These are phyloP conservation scores for Oxycera nigricornis DNA, from an alignment of 2,888 invertebrate species.

Conservation along the genomic window DNA sequence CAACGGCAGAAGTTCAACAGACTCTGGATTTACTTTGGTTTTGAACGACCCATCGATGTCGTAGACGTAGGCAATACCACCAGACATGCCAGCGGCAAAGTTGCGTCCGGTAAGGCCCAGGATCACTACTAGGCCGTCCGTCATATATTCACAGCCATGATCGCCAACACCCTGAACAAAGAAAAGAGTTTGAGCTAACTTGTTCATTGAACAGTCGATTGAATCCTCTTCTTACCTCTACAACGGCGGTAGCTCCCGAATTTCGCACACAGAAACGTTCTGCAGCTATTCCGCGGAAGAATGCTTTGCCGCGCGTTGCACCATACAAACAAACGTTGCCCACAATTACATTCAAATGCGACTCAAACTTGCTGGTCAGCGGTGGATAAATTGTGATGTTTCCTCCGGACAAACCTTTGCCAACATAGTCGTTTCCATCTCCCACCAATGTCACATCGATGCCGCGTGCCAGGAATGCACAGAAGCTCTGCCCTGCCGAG, in stretches of 20 bases:
- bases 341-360: slow-evolving; percentile 94
- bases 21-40: slow-evolving; percentile 91
- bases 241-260: slow-evolving; percentile 94
- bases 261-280: slow-evolving; percentile 99
- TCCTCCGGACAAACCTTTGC: slow-evolving; percentile 94
- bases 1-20: slow-evolving; percentile 89
- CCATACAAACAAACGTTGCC: slow-evolving; percentile 99
- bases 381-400: slow-evolving; percentile 93
- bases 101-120: slow-evolving; percentile 95
- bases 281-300: slow-evolving; percentile 95
- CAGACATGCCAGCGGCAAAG: slow-evolving; percentile 99
- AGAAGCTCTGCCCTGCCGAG: slow-evolving; percentile 98
- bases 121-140: slow-evolving; percentile 89
- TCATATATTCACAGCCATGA: slow-evolving; percentile 99
- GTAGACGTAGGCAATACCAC: slow-evolving; percentile 93
- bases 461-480: slow-evolving; percentile 93
- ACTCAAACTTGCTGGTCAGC: slow-evolving; percentile 82
- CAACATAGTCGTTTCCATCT: slow-evolving; percentile 98
- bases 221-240: slow-evolving; percentile 69
- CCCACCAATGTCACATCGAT: slow-evolving; percentile 91
- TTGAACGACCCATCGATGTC: slow-evolving; percentile 86
- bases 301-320: slow-evolving; percentile 92
- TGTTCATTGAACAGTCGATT: not conserved
- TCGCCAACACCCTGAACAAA: slow-evolving; percentile 85
- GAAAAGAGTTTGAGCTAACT: not conserved